These are phyloP conservation scores for Quadroppia sp. DNA, from an alignment of 2,888 invertebrate genomes.

Conservation along the genomic window DNA sequence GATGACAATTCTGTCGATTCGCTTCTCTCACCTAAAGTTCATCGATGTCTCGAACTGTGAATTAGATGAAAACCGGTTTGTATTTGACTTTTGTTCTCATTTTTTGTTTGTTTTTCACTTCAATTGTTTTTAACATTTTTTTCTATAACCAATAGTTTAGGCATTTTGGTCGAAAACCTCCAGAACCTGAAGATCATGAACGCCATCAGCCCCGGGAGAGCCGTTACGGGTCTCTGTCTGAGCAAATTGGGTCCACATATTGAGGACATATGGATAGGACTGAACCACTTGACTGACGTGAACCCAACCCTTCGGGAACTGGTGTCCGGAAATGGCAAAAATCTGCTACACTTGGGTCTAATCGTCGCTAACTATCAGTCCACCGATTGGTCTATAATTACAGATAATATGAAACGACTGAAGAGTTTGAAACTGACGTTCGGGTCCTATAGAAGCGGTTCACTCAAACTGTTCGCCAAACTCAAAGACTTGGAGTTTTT, in stretches of 20 bases:
- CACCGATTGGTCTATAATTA: slow-evolving; percentile 6
- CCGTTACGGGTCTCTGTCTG: slow-evolving; percentile 24
- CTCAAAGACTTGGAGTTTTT: slow-evolving; percentile 4
- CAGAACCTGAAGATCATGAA: slow-evolving; percentile 32
- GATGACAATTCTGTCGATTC: slow-evolving; percentile 6
- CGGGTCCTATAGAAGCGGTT: not conserved
- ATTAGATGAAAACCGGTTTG: slow-evolving; percentile 27
- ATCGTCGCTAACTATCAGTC: slow-evolving; percentile 16
- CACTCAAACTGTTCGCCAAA: not conserved
- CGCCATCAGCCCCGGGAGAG: slow-evolving; percentile 26
- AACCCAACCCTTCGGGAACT: not conserved
- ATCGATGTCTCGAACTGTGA: slow-evolving; percentile 26
- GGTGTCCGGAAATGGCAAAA: slow-evolving; percentile 29
- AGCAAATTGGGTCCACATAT: slow-evolving; percentile 18
- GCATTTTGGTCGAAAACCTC: slow-evolving; percentile 25
- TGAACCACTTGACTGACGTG: slow-evolving; percentile 3
- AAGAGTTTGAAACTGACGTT: slow-evolving; percentile 27
- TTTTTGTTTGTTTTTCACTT: not conserved
- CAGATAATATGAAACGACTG: slow-evolving; percentile 10
- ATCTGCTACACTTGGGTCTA: slow-evolving; percentile 22
- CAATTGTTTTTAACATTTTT: not conserved
- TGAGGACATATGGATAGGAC: slow-evolving; percentile 27
- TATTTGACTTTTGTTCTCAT: not conserved
- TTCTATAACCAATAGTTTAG: not conserved
- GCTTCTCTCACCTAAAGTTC: slow-evolving; percentile 18